phyloP scores from a whole-genome alignment of 2,888 invertebrate species.

The Pyrrhia umbra region DNA sequence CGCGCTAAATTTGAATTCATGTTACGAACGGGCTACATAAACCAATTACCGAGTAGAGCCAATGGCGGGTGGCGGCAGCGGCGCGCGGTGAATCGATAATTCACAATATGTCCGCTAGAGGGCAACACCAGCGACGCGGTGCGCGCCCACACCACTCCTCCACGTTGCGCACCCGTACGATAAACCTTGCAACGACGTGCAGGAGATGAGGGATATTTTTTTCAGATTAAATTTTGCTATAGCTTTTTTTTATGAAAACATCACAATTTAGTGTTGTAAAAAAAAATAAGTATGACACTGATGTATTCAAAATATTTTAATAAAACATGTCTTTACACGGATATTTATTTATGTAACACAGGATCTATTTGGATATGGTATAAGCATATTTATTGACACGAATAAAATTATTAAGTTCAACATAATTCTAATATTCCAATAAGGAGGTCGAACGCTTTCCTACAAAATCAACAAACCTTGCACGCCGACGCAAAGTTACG shows the following conservation, averaged over 20 bases:
- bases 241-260: background rate
- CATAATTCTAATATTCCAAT: background rate
- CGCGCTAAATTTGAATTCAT: constrained; percentile 90
- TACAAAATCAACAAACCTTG: constrained; percentile 38
- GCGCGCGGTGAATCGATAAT: constrained; percentile 88
- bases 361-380: background rate
- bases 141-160: constrained; percentile 88
- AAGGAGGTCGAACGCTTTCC: constrained; percentile 11
- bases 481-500: constrained; percentile 80
- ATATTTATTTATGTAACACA: background rate
- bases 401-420: background rate
- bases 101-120: constrained; percentile 89
- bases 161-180: constrained; percentile 85
- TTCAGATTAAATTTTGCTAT: background rate
- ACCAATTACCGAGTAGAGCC: constrained; percentile 87
- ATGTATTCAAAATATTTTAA: background rate
- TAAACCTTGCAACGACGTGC: constrained; percentile 79
- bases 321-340: background rate
- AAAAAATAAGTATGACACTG: too few relatives aligned
- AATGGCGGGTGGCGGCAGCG: constrained; percentile 83
- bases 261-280: background rate
- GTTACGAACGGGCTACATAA: constrained; percentile 87
- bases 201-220: background rate
- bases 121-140: constrained; percentile 82
- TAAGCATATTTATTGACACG: background rate